phyloP scores from a whole-genome alignment of 1,140 invertebrate genomes.

The Hylaeus volcanicus region DNA sequence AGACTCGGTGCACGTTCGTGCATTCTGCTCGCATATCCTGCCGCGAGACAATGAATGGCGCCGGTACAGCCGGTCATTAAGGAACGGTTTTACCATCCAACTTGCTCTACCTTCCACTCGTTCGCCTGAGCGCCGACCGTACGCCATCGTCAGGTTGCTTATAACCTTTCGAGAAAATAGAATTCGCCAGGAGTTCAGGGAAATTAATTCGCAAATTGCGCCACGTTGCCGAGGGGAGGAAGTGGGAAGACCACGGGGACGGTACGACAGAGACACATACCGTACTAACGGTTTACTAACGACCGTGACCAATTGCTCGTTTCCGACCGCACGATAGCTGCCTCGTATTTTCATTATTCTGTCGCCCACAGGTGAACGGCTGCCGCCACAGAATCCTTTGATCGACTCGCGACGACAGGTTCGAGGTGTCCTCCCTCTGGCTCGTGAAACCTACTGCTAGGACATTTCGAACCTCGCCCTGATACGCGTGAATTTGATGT shows the following conservation, averaged over 20 bases:
- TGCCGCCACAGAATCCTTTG: too few relatives aligned
- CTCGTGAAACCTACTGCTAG: too few relatives aligned
- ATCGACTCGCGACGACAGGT: too few relatives aligned
- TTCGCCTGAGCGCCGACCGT: background rate
- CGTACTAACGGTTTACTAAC: constrained; percentile 60
- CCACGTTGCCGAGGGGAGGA: background rate
- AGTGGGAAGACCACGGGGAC: background rate
- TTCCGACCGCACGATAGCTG: constrained; percentile 53
- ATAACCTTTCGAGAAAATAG: constrained; percentile 39
- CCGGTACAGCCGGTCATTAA: constrained; percentile 36
- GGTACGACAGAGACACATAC: background rate
- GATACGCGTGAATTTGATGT: too few relatives aligned
- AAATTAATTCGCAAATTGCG: constrained; percentile 56
- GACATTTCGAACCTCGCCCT: too few relatives aligned
- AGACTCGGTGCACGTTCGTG: background rate
- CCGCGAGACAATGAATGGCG: constrained; percentile 39
- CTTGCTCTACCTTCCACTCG: background rate
- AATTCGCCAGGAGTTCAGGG: constrained; percentile 35
- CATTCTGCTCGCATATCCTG: background rate
- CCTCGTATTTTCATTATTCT: constrained; percentile 50
- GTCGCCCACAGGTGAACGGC: constrained; percentile 15
- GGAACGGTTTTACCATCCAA: constrained; percentile 16
- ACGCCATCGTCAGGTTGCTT: background rate
- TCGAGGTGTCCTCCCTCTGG: too few relatives aligned
- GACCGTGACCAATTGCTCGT: constrained; percentile 65